Evolutionary conservation across 1,140 invertebrate species (phyloP), one percentile per base, ranked within the genome.

Genomic region (Druon quercuslanigerum): DNA sequence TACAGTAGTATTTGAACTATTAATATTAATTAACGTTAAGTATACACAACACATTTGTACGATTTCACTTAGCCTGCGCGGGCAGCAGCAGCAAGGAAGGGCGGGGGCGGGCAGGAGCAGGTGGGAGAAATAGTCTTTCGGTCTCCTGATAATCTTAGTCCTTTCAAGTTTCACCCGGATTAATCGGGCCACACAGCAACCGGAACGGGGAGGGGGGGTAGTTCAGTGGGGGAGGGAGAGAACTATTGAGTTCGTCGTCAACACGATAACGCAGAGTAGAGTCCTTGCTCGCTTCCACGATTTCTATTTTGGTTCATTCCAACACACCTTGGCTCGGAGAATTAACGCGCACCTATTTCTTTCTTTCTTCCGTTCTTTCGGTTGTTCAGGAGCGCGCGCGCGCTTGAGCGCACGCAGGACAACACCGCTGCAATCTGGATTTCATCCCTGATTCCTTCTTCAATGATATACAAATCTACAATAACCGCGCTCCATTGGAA

Each of bases 31-130:
- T 87, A 90, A 90, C 84, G 84, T 90, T 90, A 90, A 91, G 87
- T 90, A 90, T 91, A 90, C 88, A 90, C 89, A 91, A 90, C 87
- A 90, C 85, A 90, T 91, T 90, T 90, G 89, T 90, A 91, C 90
- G 90, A 90, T 89, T 89, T 90, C 87, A 87, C 86, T 90, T 87
- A 86, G 83, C 83, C 82, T 83, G 83, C 84, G 79, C 82, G 77
- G 87, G 79, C 80, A 88, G 82, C 76, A 84, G 81, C 79, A 84
- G 81, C 79, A 83, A 87, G 81, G 79, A 84, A 84, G 81, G 73
- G 20, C 20, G 20, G 20, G 20, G 1, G 20, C 1, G 20, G 1
- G 20, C n/a, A n/a, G n/a, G n/a, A 87, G 81, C 78, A 83, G 84
- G 81, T 71, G 72, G 79, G 73, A 73, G 75, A 79, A 70, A 84